Evolutionary conservation across 2,113 vertebrate genomes (phyloP), one percentile per base, ranked within the genome.

Genomic region (Emberiza fucata): DNA sequence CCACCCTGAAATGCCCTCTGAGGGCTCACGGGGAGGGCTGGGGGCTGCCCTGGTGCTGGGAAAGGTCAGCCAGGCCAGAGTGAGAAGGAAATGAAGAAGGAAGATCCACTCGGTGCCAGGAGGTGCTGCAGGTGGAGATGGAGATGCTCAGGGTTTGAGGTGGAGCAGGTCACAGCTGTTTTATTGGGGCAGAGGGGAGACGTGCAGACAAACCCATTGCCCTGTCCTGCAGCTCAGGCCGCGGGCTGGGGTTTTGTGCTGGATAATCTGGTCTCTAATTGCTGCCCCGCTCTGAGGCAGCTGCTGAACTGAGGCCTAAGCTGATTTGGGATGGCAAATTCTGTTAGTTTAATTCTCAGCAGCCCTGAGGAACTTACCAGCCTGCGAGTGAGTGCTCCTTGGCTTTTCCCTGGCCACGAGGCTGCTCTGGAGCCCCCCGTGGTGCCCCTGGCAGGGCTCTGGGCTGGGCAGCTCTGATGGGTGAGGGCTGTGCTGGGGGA

Each of bases 251-350:
- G 56, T 31, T 63, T 86, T 56, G 53, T 37, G n/a, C 3, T 5
- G 70, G 81, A 71, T 94, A 82, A 96, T 96, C 94, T 76, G 68
- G 17, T 79, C 88, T 92, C 80, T 95, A 91, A 96, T 96, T 79
- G 96, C 94, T 90, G 12, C 91, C 86, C 90, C 59, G 94, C 86
- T 57, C 69, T 9, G 95, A 94, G 90, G 92, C 95, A 97, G 90
- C 94, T 97, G 95, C 94, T 91, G 78, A 54, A 8, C 69, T 14
- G 86, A n/a, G 65, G 39, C 56, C 77, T 96, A 86, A 96, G 90
- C 94, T 96, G 95, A 93, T 95, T 95, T 81, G 83, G 81, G 72
- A 44, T 81, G 93, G 93, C 91, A 91, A 95, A 92, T 97, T 95
- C 94, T 88, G 68, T 95, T 96, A 94, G 92, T 91, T 86, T 96